Evolutionary conservation across 2,888 invertebrate genomes (phyloP), one percentile per base, ranked within the genome.

Genomic region (Coelopa pilipes): DNA sequence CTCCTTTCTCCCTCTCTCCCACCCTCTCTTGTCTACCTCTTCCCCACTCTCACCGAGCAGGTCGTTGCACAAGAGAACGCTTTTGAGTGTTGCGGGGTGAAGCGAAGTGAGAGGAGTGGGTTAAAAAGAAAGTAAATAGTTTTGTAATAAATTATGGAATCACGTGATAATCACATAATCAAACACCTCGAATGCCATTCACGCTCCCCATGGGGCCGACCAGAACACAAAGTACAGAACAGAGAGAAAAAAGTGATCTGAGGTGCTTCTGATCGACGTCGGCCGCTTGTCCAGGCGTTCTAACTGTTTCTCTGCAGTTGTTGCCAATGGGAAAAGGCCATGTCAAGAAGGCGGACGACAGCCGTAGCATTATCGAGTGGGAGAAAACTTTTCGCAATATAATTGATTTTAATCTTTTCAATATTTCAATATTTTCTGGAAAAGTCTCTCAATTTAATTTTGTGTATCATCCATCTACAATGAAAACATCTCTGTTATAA

Each of bases 291-390:
- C 47, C 10, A 45, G 10, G 47, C 57, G 24, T 53, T 63, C 55
- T 71, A 71, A 71, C 71, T 63, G 71, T 70, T 63, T 71, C 63
- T 63, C 53, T 21, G 17, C 34, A 34, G 34, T 34, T 34, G 34
- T 34, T 34, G 34, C 4, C 34, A 34, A 34, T 34, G 11, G 62
- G 45, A 45, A 34, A 21, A 4, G 12, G 5, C 1, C 12, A 4
- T n/a, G n/a, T 4, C 24, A 7, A 15, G 45, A 63, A 4, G 15
- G 62, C 3, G 57, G 11, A 1, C 15, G 19, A n/a, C 11, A 17
- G 3, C 19, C 11, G 0, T 21, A n/a, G 17, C 17, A 34, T 34
- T 34, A 34, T 34, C 2, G 34, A 34, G 34, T 34, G 34, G 34
- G 7, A 2, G 34, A 34, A 4, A 34, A 34, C 34, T 34, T 34